phyloP scores from a whole-genome alignment of 2,113 vertebrate genomes.

The Ciconia stormi region DNA sequence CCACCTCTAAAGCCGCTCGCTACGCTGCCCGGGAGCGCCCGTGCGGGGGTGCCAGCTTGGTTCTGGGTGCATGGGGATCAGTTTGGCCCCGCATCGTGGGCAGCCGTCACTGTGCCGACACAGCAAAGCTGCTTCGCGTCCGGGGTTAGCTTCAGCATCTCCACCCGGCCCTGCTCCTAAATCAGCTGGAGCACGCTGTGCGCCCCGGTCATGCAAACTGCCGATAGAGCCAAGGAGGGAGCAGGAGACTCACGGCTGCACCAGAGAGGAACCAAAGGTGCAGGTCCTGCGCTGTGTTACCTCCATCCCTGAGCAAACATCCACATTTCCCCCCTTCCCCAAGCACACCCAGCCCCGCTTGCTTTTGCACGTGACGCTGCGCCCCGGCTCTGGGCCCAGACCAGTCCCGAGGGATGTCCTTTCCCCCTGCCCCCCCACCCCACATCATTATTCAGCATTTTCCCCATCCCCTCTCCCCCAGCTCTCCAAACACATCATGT shows the following conservation, averaged over 20 bases:
- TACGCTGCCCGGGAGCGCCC: rapidly evolving
- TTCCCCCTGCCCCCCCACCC: neutral
- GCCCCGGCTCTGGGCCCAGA: neutral
- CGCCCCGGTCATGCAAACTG: rapidly evolving
- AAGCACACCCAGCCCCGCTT: neutral
- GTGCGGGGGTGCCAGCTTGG: neutral
- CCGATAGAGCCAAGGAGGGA: neutral
- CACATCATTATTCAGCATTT: rapidly evolving
- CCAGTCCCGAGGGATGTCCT: rapidly evolving
- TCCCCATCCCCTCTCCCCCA: neutral
- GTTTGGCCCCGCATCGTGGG: rapidly evolving
- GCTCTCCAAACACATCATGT: rapidly evolving
- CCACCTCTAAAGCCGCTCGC: neutral
- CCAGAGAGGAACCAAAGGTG: neutral
- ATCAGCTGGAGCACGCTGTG: neutral
- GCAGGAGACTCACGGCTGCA: rapidly evolving
- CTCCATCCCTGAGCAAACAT: neutral
- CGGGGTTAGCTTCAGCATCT: neutral
- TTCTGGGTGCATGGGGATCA: rapidly evolving
- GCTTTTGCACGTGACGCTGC: rapidly evolving
- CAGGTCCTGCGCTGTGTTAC: rapidly evolving
- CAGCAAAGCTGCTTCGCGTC: neutral
- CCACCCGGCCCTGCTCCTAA: rapidly evolving
- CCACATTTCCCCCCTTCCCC: neutral
- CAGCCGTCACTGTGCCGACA: neutral